phyloP scores from a whole-genome alignment of 1,140 invertebrate species.

The Pachypsylla venusta region DNA sequence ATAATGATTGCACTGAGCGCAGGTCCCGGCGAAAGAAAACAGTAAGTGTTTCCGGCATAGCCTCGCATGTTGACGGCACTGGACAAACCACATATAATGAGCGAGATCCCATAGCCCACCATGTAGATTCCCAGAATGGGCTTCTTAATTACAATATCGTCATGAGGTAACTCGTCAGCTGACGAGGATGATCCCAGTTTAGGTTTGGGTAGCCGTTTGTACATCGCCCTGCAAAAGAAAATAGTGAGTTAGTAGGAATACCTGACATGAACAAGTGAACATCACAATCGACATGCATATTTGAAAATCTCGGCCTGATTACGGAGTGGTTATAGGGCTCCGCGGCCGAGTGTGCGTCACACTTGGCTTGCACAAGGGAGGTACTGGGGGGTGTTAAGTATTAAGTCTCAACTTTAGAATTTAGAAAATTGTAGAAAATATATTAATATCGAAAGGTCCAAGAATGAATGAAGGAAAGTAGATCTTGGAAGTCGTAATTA shows the following conservation, averaged over 20 bases:
- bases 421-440: too few species aligned
- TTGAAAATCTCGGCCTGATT: too few species aligned
- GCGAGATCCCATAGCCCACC: slow-evolving; percentile 78
- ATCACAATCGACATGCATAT: too few species aligned
- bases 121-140: slow-evolving; percentile 74
- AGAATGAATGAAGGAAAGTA: too few species aligned
- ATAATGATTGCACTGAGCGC: slow-evolving; percentile 66
- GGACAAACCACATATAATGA: slow-evolving; percentile 79
- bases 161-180: slow-evolving; percentile 48
- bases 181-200: slow-evolving; percentile 41
- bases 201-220: slow-evolving; percentile 63
- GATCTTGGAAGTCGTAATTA: too few species aligned
- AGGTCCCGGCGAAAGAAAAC: slow-evolving; percentile 63
- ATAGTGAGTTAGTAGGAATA: background rate
- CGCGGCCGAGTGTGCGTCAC: too few species aligned
- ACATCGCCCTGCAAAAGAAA: slow-evolving; percentile 50
- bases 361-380: too few species aligned
- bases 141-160: slow-evolving; percentile 39
- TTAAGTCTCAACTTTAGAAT: too few species aligned
- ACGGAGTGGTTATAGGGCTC: too few species aligned
- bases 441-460: too few species aligned
- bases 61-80: slow-evolving; percentile 75
- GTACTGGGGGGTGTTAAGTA: too few species aligned
- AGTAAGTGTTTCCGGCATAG: slow-evolving; percentile 67
- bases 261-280: slow-evolving; percentile 14